Conservation (phyloP, 2,888 invertebrate genomes). For the Yponomeuta evonymella region DNA sequence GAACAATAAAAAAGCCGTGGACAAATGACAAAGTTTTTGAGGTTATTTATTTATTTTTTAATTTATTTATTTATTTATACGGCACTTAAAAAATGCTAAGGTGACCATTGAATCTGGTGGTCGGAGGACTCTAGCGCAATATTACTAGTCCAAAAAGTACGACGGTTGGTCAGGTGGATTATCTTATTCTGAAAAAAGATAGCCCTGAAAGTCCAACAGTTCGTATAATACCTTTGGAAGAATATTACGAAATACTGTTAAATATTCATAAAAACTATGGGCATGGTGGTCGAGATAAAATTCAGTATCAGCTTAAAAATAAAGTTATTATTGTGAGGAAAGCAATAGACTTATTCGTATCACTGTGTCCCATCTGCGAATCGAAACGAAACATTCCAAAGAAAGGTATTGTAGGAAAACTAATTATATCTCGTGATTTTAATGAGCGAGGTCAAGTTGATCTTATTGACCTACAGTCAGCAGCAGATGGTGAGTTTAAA, state of each 20-base stretch:
- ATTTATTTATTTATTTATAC: too few species aligned
- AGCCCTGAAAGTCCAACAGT: constrained; percentile 17
- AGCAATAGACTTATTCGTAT: constrained; percentile 21
- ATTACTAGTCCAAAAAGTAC: too few species aligned
- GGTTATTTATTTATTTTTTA: too few species aligned
- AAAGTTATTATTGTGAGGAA: constrained; percentile 18
- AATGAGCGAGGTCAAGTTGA: constrained; percentile 31
- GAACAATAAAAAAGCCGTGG: too few species aligned
- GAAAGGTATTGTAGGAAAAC: constrained; percentile 23
- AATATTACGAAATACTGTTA: constrained; percentile 18
- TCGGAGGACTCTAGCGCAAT: too few species aligned
- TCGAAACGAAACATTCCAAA: constrained; percentile 16
- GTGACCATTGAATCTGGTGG: too few species aligned
- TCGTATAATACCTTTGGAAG: constrained; percentile 17
- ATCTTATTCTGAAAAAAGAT: not conserved
- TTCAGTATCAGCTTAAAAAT: constrained; percentile 17
- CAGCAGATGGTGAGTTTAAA: constrained; percentile 30
- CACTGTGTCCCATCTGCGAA: constrained; percentile 18
- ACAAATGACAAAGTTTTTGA: too few species aligned
- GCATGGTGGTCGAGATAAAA: constrained; percentile 20
- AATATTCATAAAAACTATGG: constrained; percentile 20
- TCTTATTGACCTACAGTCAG: constrained; percentile 30
- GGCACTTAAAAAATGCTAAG: too few species aligned
- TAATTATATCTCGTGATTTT: constrained; percentile 27
- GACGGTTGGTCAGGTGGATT: not conserved